phyloP scores from a whole-genome alignment of 1,140 invertebrate genomes.

The Aphidius gifuensis region DNA sequence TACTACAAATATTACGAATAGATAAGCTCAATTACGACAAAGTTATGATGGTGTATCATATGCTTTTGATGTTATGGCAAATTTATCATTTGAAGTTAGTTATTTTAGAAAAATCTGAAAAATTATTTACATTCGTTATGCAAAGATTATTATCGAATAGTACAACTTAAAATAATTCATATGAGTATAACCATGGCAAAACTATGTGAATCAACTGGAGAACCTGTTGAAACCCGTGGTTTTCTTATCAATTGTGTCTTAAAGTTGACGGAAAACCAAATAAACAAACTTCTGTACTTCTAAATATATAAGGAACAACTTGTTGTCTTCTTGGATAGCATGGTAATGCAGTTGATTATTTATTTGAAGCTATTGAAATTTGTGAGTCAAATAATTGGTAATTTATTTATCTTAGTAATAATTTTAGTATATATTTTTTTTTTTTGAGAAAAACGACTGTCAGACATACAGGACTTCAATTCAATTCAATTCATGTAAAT shows the following conservation, averaged over 20 bases:
- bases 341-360: conserved; percentile 67
- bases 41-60: conserved; percentile 77
- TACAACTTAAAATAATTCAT: conserved; percentile 65
- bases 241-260: conserved; percentile 65
- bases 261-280: conserved; percentile 65
- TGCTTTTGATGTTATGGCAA: conserved; percentile 87
- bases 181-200: conserved; percentile 76
- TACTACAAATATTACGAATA: conserved; percentile 77
- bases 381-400: conserved; percentile 47
- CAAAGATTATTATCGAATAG: conserved; percentile 71
- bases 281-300: conserved; percentile 72
- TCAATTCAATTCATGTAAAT: conserved; percentile 78
- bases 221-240: conserved; percentile 52
- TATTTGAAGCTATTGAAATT: conserved; percentile 69
- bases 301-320: conserved; percentile 83
- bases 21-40: conserved; percentile 75
- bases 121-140: conserved; percentile 77
- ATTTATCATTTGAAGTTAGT: conserved; percentile 75
- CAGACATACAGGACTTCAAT: conserved; percentile 64
- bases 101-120: conserved; percentile 80
- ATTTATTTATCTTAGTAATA: conserved; percentile 13
- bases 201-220: conserved; percentile 64
- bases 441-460: conserved; percentile 55
- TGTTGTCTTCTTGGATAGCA: conserved; percentile 65
- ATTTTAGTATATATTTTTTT: conserved; percentile 2